These are phyloP conservation scores for Diphyllodes magnificus DNA, from an alignment of 2,113 vertebrate species.

Conservation along the genomic window DNA sequence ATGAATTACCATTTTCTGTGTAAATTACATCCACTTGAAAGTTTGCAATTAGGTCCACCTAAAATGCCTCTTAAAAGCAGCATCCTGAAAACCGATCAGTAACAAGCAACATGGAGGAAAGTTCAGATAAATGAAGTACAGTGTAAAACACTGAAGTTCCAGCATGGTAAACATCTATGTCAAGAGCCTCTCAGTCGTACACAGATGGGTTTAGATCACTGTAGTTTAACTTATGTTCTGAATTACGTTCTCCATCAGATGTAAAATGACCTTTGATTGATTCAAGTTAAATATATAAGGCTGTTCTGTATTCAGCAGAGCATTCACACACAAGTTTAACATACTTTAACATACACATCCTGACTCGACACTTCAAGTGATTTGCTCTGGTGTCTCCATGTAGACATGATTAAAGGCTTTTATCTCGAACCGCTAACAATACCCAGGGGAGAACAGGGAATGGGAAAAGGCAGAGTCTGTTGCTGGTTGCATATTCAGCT, in stretches of 20 bases:
- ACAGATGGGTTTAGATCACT: neutral
- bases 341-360: neutral
- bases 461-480: neutral
- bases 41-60: neutral
- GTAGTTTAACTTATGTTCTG: neutral
- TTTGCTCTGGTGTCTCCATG: neutral
- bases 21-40: neutral
- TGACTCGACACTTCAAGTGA: neutral
- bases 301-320: neutral
- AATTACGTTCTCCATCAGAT: neutral
- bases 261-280: slow-evolving; percentile 5
- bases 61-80: neutral
- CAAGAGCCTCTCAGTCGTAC: neutral
- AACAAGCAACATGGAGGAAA: neutral
- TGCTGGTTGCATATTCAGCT: neutral
- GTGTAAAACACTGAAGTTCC: neutral
- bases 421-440: neutral
- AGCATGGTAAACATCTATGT: neutral
- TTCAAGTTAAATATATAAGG: neutral
- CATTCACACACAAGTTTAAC: slow-evolving; percentile 9
- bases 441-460: neutral
- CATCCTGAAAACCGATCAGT: neutral
- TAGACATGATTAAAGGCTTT: slow-evolving; percentile 19
- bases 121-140: neutral
- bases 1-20: neutral